phyloP scores from a whole-genome alignment of 2,888 invertebrate species.

The Endotricha flammealis region DNA sequence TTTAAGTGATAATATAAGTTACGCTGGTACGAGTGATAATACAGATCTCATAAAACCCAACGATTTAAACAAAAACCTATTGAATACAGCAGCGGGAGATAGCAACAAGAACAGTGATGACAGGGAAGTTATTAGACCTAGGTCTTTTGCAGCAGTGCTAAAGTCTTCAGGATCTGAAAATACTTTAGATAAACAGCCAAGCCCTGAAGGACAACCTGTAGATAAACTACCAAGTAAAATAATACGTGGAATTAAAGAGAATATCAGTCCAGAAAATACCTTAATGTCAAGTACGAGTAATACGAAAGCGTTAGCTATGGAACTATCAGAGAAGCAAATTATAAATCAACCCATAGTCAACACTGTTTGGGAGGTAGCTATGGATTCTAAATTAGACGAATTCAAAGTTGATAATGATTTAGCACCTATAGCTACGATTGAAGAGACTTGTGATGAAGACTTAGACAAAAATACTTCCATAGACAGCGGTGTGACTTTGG shows the following conservation, averaged over 20 bases:
- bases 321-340: conserved; percentile 46
- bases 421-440: conserved; percentile 66
- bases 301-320: conserved; percentile 54
- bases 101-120: conserved; percentile 27
- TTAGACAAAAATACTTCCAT: conserved; percentile 30
- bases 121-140: conserved; percentile 45
- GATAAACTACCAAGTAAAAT: conserved; percentile 76
- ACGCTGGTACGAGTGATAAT: conserved; percentile 46
- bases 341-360: conserved; percentile 40
- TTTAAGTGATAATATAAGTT: conserved; percentile 54
- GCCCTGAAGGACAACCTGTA: conserved; percentile 60
- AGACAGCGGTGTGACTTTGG: conserved; percentile 28
- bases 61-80: conserved; percentile 51
- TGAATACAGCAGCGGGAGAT: conserved; percentile 22
- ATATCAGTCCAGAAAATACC: conserved; percentile 81
- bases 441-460: conserved; percentile 56
- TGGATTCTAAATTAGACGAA: conserved; percentile 38
- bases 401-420: conserved; percentile 40
- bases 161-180: conserved; percentile 67
- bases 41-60: conserved; percentile 66
- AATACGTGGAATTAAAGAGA: conserved; percentile 79
- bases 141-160: conserved; percentile 65
- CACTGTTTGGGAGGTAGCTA: conserved; percentile 37
- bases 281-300: conserved; percentile 62
- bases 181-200: conserved; percentile 56